Evolutionary conservation across 2,113 vertebrate species (phyloP).

Genomic region (Pluvialis apricaria): DNA sequence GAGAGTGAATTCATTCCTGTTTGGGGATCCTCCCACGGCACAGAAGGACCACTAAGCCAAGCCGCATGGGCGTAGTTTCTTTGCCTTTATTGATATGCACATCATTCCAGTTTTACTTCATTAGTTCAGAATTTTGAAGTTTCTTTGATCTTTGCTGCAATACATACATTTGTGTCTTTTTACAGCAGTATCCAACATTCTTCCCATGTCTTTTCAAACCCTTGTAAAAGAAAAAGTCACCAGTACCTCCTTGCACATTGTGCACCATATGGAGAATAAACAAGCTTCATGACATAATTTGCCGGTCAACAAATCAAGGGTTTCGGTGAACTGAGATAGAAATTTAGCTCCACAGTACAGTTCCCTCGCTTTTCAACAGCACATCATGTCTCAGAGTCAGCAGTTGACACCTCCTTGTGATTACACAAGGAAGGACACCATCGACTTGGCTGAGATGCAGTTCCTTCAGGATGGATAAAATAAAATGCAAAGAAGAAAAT

Average conservation of each 20-base stretch:
- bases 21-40: not conserved
- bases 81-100: not conserved
- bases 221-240: not conserved
- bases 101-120: not conserved
- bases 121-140: not conserved
- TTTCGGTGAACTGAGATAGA: not conserved
- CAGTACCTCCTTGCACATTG: not conserved
- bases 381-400: not conserved
- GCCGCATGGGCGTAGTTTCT: not conserved
- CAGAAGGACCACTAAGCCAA: not conserved
- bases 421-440: not conserved
- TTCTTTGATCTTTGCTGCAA: not conserved
- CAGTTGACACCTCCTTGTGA: not conserved
- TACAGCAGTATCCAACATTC: not conserved
- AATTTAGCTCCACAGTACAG: not conserved
- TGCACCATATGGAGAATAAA: not conserved
- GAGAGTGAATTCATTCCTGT: not conserved
- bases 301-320: not conserved
- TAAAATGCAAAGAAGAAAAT: not conserved
- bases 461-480: not conserved
- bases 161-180: not conserved
- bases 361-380: not conserved
- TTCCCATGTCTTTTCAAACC: not conserved
- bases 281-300: not conserved
- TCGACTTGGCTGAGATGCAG: not conserved